Evolutionary conservation across 2,888 invertebrate species (phyloP).

Genomic region (Hydriomena furcata): DNA sequence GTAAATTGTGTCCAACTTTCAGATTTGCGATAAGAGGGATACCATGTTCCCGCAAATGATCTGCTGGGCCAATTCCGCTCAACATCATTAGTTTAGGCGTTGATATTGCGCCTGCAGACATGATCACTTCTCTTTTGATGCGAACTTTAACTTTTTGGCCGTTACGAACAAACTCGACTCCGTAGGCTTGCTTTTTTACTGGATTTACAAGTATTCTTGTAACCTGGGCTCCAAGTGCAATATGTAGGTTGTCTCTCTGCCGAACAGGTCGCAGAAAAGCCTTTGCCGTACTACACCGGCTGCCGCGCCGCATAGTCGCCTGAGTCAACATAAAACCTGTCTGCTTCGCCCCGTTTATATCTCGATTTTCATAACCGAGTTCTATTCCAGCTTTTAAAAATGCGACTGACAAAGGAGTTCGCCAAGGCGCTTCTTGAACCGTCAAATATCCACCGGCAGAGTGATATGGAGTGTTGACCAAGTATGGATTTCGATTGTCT

Average conservation of each 20-base stretch:
- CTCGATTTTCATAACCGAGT: conserved; percentile 91
- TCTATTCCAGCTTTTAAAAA: conserved; percentile 92
- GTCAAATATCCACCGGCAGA: conserved; percentile 91
- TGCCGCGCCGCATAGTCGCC: conserved; percentile 92
- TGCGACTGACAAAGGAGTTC: conserved; percentile 91
- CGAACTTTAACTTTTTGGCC: conserved; percentile 86
- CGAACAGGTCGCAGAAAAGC: conserved; percentile 93
- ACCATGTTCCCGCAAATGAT: conserved; percentile 87
- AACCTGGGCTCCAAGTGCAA: conserved; percentile 90
- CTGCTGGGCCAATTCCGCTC: conserved; percentile 93
- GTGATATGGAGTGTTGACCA: conserved; percentile 90
- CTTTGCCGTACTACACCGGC: conserved; percentile 94
- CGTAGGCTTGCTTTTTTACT: conserved; percentile 88
- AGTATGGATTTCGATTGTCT: conserved; percentile 93
- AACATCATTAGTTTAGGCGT: conserved; percentile 96
- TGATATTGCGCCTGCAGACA: conserved; percentile 94
- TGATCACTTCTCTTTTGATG: conserved; percentile 91
- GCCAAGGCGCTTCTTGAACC: conserved; percentile 93
- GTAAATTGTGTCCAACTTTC: conserved; percentile 92
- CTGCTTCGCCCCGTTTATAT: conserved; percentile 92
- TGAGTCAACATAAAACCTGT: conserved; percentile 95
- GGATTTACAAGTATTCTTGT: conserved; percentile 87
- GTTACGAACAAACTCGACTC: conserved; percentile 88
- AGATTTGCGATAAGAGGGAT: conserved; percentile 90
- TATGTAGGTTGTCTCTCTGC: conserved; percentile 90